Evolutionary conservation across 2,888 invertebrate species (phyloP).

Genomic region (Ryuthela nishihirai): DNA sequence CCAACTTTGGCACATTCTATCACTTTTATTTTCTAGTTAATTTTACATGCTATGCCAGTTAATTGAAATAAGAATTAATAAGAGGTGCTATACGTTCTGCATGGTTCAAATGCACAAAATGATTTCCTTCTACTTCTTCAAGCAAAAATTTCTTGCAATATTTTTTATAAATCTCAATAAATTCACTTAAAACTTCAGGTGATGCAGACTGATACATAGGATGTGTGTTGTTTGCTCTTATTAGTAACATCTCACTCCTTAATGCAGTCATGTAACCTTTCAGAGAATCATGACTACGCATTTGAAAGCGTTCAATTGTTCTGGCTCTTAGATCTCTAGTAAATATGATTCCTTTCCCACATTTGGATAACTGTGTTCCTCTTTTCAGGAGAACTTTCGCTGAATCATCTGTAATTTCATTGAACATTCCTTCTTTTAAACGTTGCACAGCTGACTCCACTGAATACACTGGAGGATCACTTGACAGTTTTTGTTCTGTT

Average conservation of each 20-base stretch:
- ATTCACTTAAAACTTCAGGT: slow-evolving; percentile 37
- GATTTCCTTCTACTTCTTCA: slow-evolving; percentile 61
- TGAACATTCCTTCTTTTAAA: slow-evolving; percentile 23
- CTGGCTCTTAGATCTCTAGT: slow-evolving; percentile 74
- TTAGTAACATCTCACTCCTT: slow-evolving; percentile 62
- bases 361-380: slow-evolving; percentile 56
- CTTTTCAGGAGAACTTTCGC: slow-evolving; percentile 67
- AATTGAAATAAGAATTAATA: slow-evolving; percentile 39
- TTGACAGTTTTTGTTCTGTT: slow-evolving; percentile 18
- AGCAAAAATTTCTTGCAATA: slow-evolving; percentile 40
- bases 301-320: slow-evolving; percentile 35
- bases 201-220: slow-evolving; percentile 30
- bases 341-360: slow-evolving; percentile 57
- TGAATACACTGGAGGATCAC: slow-evolving; percentile 27
- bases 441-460: slow-evolving; percentile 20
- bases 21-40: too few species aligned
- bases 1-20: too few species aligned
- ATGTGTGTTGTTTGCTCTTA: slow-evolving; percentile 65
- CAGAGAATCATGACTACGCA: slow-evolving; percentile 43
- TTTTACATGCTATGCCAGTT: too few species aligned
- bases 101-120: slow-evolving; percentile 69
- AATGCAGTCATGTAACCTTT: slow-evolving; percentile 58
- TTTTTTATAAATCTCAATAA: slow-evolving; percentile 43
- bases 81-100: slow-evolving; percentile 57
- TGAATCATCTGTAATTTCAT: slow-evolving; percentile 57